phyloP scores from a whole-genome alignment of 1,140 invertebrate genomes.

The Chelonus insularis region DNA sequence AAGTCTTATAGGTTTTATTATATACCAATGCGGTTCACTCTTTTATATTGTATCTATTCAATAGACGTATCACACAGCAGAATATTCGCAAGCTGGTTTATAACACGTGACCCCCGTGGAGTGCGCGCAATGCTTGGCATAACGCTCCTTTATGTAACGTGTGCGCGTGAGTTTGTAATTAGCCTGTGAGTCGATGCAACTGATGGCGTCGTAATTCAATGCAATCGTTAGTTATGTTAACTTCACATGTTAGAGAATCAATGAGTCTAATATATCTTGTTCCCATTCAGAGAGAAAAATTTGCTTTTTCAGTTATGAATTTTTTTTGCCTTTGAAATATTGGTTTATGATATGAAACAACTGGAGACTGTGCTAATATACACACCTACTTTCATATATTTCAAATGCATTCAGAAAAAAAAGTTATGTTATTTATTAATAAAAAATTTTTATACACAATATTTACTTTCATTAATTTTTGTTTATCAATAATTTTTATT shows the following conservation, averaged over 20 bases:
- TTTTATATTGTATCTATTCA: not conserved
- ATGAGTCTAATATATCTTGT: not conserved
- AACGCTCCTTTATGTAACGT: constrained; percentile 29
- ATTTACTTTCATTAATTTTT: no score
- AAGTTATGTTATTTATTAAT: no score
- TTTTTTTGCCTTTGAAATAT: no score
- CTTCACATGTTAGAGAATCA: constrained; percentile 10
- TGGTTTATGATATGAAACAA: no score
- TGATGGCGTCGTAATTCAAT: constrained; percentile 35
- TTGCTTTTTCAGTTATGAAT: no score
- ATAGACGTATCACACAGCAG: not conserved
- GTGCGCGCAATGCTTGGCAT: constrained; percentile 4
- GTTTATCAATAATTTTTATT: no score
- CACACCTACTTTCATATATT: no score
- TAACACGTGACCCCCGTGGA: constrained; percentile 12
- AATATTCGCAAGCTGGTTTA: constrained; percentile 11
- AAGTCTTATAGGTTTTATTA: not conserved
- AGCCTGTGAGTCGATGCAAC: constrained; percentile 33
- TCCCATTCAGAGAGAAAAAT: not conserved
- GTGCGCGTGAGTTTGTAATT: constrained; percentile 35
- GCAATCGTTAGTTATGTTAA: constrained; percentile 34
- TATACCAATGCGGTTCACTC: no score
- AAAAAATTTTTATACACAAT: no score
- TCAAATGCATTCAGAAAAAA: no score
- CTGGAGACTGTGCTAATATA: no score